Evolutionary conservation across 1,140 invertebrate species (phyloP).

Genomic region (Drosophila aff.): DNA sequence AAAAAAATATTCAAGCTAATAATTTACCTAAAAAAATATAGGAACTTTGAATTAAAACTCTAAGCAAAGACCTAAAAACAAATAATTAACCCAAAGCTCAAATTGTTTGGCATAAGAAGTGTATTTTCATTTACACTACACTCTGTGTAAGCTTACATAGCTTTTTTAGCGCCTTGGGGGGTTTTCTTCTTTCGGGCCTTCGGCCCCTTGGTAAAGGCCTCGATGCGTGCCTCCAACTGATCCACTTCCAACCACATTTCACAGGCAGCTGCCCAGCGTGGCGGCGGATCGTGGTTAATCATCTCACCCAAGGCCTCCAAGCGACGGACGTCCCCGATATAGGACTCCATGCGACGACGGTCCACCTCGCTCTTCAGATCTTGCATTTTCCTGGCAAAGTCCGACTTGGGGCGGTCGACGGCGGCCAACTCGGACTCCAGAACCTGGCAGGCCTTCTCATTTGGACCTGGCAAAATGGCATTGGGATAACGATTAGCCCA

Average conservation of each 20-base stretch:
- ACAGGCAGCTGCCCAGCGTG: slow-evolving; percentile 14
- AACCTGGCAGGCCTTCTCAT: slow-evolving; percentile 24
- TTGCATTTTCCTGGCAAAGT: neutral
- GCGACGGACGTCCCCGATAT: neutral
- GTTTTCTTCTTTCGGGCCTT: no score
- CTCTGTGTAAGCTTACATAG: no score
- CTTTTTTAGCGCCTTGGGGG: no score
- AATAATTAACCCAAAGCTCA: no score
- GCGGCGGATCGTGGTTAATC: slow-evolving; percentile 31
- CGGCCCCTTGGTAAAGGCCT: neutral
- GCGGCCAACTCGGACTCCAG: neutral
- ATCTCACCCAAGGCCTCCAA: neutral
- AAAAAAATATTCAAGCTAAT: no score
- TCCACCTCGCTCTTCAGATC: neutral
- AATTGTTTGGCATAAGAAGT: no score
- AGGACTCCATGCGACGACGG: neutral
- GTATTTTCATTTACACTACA: no score
- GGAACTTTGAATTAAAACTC: no score
- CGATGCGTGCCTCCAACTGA: slow-evolving; percentile 17
- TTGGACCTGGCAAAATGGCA: neutral
- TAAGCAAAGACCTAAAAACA: no score
- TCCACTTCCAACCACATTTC: slow-evolving; percentile 43
- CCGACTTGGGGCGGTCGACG: neutral
- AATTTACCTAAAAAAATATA: no score
- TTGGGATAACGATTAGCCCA: neutral